Conservation (phyloP, 1,140 invertebrate genomes). For the Theocolax elegans region DNA sequence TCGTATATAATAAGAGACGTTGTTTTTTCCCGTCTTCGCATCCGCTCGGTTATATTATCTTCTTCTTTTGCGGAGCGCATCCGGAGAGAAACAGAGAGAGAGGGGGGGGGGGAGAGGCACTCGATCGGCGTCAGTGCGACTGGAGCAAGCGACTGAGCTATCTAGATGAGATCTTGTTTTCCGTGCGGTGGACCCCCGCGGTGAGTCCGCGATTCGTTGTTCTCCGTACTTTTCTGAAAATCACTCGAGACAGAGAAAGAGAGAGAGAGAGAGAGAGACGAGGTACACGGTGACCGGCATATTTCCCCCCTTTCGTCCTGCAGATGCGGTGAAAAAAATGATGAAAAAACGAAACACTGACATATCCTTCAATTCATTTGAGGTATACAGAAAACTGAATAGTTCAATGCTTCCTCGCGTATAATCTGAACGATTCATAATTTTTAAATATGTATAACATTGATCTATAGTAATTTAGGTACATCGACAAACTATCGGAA, state of each 20-base stretch:
- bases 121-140: constrained; percentile 15
- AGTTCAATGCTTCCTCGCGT: too few relatives aligned
- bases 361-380: constrained; percentile 24
- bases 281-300: constrained; percentile 37
- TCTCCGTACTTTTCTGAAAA: constrained; percentile 54
- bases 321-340: not conserved
- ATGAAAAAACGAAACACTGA: constrained; percentile 6
- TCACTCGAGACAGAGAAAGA: constrained; percentile 34
- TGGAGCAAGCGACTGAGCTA: constrained; percentile 46
- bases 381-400: too few relatives aligned
- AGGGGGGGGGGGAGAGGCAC: too few relatives aligned
- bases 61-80: constrained; percentile 15
- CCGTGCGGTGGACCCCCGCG: constrained; percentile 55
- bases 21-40: too few relatives aligned
- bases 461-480: too few relatives aligned
- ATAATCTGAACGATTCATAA: too few relatives aligned
- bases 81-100: not conserved
- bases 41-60: not conserved
- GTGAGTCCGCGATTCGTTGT: constrained; percentile 59
- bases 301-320: not conserved
- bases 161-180: constrained; percentile 67
- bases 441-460: too few relatives aligned
- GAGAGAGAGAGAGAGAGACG: too few relatives aligned
- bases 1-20: constrained; percentile 1
- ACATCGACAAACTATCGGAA: too few relatives aligned